Evolutionary conservation across 2,797 vertebrate species (phyloP).

Genomic region (Gambelia wislizenii): DNA sequence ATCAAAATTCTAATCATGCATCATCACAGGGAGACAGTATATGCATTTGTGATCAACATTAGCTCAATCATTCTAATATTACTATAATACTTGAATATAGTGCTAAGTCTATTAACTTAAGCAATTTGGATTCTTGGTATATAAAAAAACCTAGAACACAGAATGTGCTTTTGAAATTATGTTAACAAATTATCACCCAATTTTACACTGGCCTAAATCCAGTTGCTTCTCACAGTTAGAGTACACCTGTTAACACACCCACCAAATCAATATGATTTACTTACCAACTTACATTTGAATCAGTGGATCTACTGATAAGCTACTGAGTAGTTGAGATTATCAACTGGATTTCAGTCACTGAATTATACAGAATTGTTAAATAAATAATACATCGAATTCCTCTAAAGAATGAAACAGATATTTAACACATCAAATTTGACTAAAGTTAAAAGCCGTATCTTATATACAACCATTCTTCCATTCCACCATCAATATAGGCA

Average conservation of each 20-base stretch:
- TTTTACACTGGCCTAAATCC: not conserved
- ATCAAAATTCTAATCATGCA: constrained; percentile 47
- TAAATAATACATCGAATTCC: not conserved
- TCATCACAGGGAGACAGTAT: constrained; percentile 39
- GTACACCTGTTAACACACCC: too few species aligned
- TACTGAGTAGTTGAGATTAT: too few species aligned
- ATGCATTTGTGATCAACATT: constrained; percentile 8
- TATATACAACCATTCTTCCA: constrained; percentile 11
- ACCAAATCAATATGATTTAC: too few species aligned
- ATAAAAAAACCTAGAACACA: not conserved
- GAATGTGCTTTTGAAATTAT: not conserved
- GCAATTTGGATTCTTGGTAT: not conserved
- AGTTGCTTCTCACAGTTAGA: too few species aligned
- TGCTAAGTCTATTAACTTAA: not conserved
- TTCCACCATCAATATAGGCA: not conserved
- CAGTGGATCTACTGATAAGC: too few species aligned
- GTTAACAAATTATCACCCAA: not conserved
- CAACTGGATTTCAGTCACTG: not conserved
- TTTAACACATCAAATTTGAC: constrained; percentile 13
- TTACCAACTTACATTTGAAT: too few species aligned
- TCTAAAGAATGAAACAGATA: constrained; percentile 13
- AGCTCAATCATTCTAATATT: not conserved
- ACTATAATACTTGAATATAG: not conserved
- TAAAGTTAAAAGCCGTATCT: constrained; percentile 32
- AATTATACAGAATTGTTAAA: not conserved